A percentile compares a stretch with the other conserved stretches of the same genome.
These are phyloP conservation scores for Drosophila villosipedis DNA, from an alignment of 2,888 invertebrate species.

Conservation along the genomic window DNA sequence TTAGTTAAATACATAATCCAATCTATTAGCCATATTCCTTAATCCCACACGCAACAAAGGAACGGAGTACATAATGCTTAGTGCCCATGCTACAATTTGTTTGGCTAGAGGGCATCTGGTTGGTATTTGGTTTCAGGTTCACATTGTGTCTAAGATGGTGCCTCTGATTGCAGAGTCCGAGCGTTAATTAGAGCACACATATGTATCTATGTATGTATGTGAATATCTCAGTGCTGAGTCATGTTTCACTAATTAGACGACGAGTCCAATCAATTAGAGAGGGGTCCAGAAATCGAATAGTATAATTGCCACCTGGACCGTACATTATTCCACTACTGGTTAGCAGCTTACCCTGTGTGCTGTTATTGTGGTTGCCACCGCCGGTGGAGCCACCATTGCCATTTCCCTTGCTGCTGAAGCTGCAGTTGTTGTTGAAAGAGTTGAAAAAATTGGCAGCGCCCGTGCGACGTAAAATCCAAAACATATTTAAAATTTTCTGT, in stretches of 20 bases:
- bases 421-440: conserved; percentile 80
- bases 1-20: background rate
- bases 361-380: conserved; percentile 68
- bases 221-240: conserved; percentile 26
- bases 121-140: conserved; percentile 6
- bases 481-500: conserved; percentile 53
- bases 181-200: conserved; percentile 6
- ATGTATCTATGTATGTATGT: background rate
- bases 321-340: background rate
- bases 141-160: background rate
- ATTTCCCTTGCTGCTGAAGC: conserved; percentile 65
- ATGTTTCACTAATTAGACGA: conserved; percentile 50
- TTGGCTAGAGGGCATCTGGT: background rate
- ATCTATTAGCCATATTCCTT: background rate
- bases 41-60: background rate
- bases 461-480: conserved; percentile 80
- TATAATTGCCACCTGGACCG: conserved; percentile 51
- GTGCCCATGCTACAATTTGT: background rate
- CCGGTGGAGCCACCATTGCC: conserved; percentile 51
- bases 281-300: conserved; percentile 53
- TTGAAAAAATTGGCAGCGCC: conserved; percentile 80
- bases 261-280: conserved; percentile 48
- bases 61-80: background rate
- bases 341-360: conserved; percentile 67
- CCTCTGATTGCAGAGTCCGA: conserved; percentile 19